Conservation (phyloP, 2,797 vertebrate genomes). For the Hypotaenidia philippensis region DNA sequence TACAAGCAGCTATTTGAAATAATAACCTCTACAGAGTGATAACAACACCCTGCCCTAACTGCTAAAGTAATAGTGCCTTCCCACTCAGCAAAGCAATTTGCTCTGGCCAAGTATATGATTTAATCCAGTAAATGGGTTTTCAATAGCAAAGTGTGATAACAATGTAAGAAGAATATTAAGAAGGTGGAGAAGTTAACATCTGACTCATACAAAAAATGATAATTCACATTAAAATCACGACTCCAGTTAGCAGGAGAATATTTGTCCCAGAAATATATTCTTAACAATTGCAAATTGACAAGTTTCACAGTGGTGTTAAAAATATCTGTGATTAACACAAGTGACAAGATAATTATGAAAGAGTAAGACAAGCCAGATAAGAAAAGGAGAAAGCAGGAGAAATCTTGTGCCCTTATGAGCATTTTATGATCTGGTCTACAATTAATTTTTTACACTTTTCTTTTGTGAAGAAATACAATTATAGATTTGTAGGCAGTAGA, state of each 20-base stretch:
- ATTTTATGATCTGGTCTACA: not conserved
- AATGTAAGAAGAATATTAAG: not conserved
- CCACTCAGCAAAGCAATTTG: not conserved
- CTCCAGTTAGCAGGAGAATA: conserved; percentile 44
- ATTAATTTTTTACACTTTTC: not conserved
- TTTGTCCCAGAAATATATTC: conserved; percentile 49
- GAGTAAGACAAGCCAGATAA: not conserved
- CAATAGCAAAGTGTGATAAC: not conserved
- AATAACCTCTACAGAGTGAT: not conserved
- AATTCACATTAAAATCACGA: conserved; percentile 34
- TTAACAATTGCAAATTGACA: conserved; percentile 47
- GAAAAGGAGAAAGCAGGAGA: conserved; percentile 34
- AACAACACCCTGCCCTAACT: not conserved
- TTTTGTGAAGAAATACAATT: not conserved
- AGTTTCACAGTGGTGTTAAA: conserved; percentile 29
- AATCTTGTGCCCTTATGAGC: not conserved
- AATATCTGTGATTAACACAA: conserved; percentile 22
- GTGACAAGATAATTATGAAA: conserved; percentile 36
- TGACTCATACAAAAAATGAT: conserved; percentile 22
- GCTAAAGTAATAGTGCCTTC: not conserved
- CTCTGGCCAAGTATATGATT: not conserved
- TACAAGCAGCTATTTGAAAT: not conserved
- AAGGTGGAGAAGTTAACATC: conserved; percentile 8
- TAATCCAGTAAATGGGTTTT: not conserved
- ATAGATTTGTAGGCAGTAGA: not conserved